Evolutionary conservation across 2,888 invertebrate genomes (phyloP).

Genomic region (Lepeophtheirus nordmannii): DNA sequence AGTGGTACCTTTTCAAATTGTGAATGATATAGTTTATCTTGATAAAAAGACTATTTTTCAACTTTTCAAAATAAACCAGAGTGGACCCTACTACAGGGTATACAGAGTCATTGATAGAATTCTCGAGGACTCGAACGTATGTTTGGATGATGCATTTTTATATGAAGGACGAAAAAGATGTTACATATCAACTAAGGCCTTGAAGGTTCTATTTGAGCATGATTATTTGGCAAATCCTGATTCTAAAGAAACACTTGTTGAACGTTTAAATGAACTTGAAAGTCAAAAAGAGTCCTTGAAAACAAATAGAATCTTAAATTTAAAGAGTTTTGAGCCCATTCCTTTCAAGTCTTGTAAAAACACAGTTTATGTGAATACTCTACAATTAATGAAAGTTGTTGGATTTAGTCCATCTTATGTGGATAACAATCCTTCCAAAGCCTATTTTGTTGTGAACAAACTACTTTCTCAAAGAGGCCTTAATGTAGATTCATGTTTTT

Average conservation of each 20-base stretch:
- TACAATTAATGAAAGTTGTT: constrained; percentile 9
- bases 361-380: constrained; percentile 9
- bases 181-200: constrained; percentile 17
- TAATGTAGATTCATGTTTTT: constrained; percentile 14
- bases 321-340: constrained; percentile 7
- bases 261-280: neutral
- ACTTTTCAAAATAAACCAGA: neutral
- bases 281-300: constrained; percentile 9
- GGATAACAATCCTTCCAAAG: constrained; percentile 10
- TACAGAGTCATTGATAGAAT: constrained; percentile 7
- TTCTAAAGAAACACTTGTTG: neutral
- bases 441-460: constrained; percentile 11
- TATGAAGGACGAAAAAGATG: constrained; percentile 10
- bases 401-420: constrained; percentile 7
- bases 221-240: neutral
- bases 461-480: neutral
- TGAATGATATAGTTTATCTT: constrained; percentile 1
- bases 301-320: neutral
- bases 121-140: neutral
- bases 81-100: neutral
- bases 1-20: constrained; percentile 10
- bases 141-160: constrained; percentile 19
- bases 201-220: constrained; percentile 13
- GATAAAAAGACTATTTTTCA: neutral
- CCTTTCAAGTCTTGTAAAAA: neutral